Percentiles rank a stretch among this genome's conserved stretches.
Evolutionary conservation across 1,140 invertebrate genomes (phyloP).

Genomic region (Callitettix versicolor): DNA sequence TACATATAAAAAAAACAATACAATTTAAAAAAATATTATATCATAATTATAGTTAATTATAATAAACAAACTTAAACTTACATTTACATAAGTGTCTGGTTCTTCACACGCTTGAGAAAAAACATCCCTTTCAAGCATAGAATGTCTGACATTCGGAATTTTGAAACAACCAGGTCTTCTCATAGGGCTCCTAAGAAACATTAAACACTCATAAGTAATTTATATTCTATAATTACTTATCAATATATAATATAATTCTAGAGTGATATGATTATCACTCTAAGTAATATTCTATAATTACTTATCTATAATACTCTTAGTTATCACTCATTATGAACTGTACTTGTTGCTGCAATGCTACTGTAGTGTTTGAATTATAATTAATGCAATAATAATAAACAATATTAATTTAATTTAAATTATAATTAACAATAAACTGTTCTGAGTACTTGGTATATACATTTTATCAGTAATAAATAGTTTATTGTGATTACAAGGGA

Average conservation of each 20-base stretch:
- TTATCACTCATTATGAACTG: not conserved
- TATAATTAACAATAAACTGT: too few species aligned
- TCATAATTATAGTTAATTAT: too few species aligned
- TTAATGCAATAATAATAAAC: too few species aligned
- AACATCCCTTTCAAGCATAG: constrained; percentile 13
- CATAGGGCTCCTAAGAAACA: constrained; percentile 13
- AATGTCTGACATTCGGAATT: constrained; percentile 16
- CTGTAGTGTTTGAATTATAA: not conserved
- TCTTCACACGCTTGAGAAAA: constrained; percentile 17
- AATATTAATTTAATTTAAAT: too few species aligned
- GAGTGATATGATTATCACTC: too few species aligned
- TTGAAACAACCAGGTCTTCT: constrained; percentile 18
- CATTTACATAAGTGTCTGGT: constrained; percentile 15
- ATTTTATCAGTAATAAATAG: too few species aligned
- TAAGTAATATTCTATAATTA: not conserved
- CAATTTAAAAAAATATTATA: too few species aligned
- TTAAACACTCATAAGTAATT: not conserved
- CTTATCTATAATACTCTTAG: not conserved
- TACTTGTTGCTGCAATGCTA: not conserved
- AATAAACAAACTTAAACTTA: not conserved
- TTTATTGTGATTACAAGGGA: too few species aligned
- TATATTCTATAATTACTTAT: not conserved
- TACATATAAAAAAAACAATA: too few species aligned
- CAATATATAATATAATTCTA: not conserved
- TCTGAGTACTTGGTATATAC: too few species aligned